phyloP scores from a whole-genome alignment of 2,113 vertebrate species.

The Galeopterus variegatus region DNA sequence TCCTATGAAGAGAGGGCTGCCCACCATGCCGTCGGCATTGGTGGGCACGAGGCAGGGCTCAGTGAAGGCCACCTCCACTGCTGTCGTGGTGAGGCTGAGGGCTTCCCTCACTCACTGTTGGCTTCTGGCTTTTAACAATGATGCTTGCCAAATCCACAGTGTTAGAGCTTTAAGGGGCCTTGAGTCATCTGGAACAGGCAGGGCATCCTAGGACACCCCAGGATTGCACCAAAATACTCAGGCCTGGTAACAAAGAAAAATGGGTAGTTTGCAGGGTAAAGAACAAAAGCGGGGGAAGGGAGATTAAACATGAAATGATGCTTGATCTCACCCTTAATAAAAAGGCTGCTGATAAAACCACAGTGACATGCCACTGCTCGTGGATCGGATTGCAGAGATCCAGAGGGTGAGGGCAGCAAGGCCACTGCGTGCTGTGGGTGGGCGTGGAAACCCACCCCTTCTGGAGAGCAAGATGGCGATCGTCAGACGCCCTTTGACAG shows the following conservation, averaged over 20 bases:
- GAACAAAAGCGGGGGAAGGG: background rate
- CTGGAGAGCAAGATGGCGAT: too few species aligned
- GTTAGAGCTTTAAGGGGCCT: background rate
- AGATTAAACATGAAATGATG: background rate
- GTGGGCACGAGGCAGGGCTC: accelerated
- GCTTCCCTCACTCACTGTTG: background rate
- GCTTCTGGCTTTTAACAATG: background rate
- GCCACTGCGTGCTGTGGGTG: background rate
- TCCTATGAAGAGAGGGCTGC: background rate
- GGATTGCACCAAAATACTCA: background rate
- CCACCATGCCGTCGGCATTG: background rate
- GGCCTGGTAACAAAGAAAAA: conserved; percentile 15
- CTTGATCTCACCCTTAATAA: background rate
- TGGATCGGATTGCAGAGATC: background rate
- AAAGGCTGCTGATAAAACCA: background rate
- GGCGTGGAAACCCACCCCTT: background rate
- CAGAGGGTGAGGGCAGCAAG: background rate
- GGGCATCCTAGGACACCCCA: background rate
- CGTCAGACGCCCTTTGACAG: background rate
- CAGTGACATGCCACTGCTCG: background rate
- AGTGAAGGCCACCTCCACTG: background rate
- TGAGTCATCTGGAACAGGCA: background rate
- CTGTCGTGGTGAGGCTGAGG: background rate
- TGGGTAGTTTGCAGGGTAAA: background rate
- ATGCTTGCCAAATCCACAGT: background rate